Percentiles rank a stretch among this genome's conserved stretches.
These are phyloP conservation scores for Chinchilla lanigera DNA, from an alignment of 2,113 vertebrate genomes.

Conservation along the genomic window DNA sequence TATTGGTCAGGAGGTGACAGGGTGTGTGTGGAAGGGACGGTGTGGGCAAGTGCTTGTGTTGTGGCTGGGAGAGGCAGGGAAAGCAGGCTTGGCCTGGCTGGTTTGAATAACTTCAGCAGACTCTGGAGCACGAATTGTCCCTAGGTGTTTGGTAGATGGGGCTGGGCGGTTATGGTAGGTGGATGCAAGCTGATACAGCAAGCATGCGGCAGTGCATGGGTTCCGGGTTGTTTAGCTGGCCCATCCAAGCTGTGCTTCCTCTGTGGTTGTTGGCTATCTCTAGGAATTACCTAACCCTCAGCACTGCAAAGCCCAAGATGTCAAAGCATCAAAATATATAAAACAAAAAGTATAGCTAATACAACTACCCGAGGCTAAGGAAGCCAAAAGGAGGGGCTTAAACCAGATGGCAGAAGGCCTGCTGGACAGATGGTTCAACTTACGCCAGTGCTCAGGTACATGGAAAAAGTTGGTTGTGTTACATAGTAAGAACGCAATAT, in stretches of 20 bases:
- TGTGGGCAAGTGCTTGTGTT: neutral
- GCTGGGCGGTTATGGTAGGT: neutral
- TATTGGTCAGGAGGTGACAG: neutral
- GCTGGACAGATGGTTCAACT: neutral
- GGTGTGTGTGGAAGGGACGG: accelerated
- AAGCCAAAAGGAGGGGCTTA: neutral
- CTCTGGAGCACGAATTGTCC: neutral
- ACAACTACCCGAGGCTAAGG: too few species aligned
- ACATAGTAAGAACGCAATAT: neutral
- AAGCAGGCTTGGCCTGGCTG: neutral
- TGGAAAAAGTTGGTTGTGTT: neutral
- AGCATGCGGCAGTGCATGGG: accelerated
- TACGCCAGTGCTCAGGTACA: neutral
- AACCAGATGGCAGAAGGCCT: neutral
- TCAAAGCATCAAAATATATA: neutral
- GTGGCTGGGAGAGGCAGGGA: neutral
- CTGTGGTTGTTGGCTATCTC: neutral
- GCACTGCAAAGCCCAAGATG: neutral
- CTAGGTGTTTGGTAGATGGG: neutral
- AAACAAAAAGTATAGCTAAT: neutral
- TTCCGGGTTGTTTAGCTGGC: neutral
- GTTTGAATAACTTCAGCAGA: neutral
- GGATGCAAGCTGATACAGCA: neutral
- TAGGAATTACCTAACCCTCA: neutral
- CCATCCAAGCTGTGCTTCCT: neutral